Evolutionary conservation across 2,888 invertebrate species (phyloP).

Genomic region (Cephus runcator): DNA sequence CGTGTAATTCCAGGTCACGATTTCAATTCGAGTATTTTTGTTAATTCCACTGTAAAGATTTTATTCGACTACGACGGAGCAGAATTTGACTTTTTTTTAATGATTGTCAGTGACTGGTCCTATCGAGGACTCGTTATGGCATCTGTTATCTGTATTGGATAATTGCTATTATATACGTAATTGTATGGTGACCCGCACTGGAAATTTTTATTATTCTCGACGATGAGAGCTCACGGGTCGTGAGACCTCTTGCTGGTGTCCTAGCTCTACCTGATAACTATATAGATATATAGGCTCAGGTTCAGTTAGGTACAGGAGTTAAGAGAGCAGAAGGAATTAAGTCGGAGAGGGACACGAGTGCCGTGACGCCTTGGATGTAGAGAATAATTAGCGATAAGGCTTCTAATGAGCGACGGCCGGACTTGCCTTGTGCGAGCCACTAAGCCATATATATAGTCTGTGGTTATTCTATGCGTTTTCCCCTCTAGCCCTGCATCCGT

Average conservation of each 20-base stretch:
- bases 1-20: not conserved
- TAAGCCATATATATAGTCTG: not conserved
- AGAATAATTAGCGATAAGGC: slow-evolving; percentile 66
- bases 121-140: not conserved
- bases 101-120: too few relatives aligned
- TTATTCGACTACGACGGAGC: not conserved
- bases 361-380: slow-evolving; percentile 61
- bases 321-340: slow-evolving; percentile 23
- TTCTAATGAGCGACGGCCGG: slow-evolving; percentile 66
- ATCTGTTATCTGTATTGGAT: not conserved
- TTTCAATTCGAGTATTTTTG: not conserved
- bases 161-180: not conserved
- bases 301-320: slow-evolving; percentile 5
- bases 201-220: not conserved
- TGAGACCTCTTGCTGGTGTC: not conserved
- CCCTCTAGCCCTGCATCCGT: not conserved
- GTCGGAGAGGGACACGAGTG: slow-evolving; percentile 53
- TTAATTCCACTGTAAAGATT: not conserved
- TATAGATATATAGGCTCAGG: not conserved
- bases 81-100: not conserved
- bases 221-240: not conserved
- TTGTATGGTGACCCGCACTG: not conserved
- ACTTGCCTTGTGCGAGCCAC: slow-evolving; percentile 14
- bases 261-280: not conserved
- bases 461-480: not conserved